Conservation (phyloP, 2,888 invertebrate species). For the Linnaemya tessellans region DNA sequence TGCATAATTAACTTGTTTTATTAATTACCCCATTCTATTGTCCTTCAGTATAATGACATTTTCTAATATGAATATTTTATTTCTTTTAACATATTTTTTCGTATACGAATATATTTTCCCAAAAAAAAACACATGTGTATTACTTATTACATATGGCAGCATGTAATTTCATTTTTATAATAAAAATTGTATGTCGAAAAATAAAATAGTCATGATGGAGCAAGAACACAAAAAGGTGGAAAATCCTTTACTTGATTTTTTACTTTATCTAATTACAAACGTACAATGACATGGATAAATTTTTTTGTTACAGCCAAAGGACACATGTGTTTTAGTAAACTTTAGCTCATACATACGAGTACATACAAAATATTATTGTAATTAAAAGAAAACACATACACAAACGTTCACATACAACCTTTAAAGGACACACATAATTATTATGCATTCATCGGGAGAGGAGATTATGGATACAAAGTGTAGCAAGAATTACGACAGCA, state of each 20-base stretch:
- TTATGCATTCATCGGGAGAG: slow-evolving; percentile 59
- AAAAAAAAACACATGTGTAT: neutral
- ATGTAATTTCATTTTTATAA: slow-evolving; percentile 22
- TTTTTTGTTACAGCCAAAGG: slow-evolving; percentile 30
- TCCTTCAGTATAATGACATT: slow-evolving; percentile 24
- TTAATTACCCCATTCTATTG: slow-evolving; percentile 39
- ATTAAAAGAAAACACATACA: slow-evolving; percentile 22
- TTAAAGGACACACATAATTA: slow-evolving; percentile 48
- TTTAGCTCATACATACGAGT: neutral
- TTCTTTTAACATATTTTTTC: neutral
- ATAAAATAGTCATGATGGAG: neutral
- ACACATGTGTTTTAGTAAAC: slow-evolving; percentile 26
- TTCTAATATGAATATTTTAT: slow-evolving; percentile 35
- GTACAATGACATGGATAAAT: slow-evolving; percentile 54
- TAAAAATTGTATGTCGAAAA: slow-evolving; percentile 22
- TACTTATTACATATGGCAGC: neutral
- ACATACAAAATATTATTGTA: slow-evolving; percentile 34
- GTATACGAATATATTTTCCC: neutral
- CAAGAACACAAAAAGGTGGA: slow-evolving; percentile 4
- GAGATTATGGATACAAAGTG: slow-evolving; percentile 24
- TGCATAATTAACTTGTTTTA: slow-evolving; percentile 39
- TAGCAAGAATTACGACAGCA: slow-evolving; percentile 44
- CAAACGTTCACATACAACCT: neutral
- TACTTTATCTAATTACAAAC: slow-evolving; percentile 60
- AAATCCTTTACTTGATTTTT: slow-evolving; percentile 62